phyloP scores from a whole-genome alignment of 2,113 vertebrate genomes.

The Aleadryas rufinucha region DNA sequence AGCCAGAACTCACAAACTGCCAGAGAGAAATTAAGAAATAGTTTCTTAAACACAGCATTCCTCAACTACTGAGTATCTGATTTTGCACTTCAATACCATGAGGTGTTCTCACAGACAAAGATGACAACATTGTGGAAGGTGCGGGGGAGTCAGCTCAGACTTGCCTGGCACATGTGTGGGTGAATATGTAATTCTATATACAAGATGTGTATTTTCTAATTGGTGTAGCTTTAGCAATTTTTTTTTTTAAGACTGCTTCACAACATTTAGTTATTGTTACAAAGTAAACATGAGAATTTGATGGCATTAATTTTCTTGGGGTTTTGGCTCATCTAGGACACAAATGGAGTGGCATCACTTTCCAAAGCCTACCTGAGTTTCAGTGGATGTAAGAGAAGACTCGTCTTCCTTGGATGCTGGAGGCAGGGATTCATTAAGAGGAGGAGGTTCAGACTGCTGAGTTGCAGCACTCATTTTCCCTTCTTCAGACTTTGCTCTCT shows the following conservation, averaged over 20 bases:
- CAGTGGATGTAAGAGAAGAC: conserved; percentile 82
- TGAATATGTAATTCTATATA: not conserved
- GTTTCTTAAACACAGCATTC: not conserved
- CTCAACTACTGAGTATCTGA: not conserved
- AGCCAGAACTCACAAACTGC: not conserved
- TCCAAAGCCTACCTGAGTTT: conserved; percentile 75
- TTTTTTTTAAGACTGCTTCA: not conserved
- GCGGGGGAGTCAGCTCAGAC: rapidly evolving
- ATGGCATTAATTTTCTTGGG: not conserved
- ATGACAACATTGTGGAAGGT: rapidly evolving
- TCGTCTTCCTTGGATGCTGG: conserved; percentile 82
- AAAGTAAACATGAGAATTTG: not conserved
- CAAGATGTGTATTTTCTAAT: not conserved
- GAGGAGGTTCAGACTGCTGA: conserved; percentile 66
- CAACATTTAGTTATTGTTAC: not conserved
- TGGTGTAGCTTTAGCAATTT: not conserved
- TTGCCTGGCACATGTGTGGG: not conserved
- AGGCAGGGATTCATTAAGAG: conserved; percentile 77
- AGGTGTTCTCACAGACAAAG: not conserved
- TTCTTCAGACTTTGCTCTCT: conserved; percentile 51
- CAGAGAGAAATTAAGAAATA: not conserved
- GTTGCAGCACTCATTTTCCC: conserved; percentile 33
- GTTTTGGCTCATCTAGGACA: not conserved
- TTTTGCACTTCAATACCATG: not conserved
- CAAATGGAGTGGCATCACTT: not conserved